Evolutionary conservation across 1,140 invertebrate species (phyloP).

Genomic region (Rhysida immarginata): DNA sequence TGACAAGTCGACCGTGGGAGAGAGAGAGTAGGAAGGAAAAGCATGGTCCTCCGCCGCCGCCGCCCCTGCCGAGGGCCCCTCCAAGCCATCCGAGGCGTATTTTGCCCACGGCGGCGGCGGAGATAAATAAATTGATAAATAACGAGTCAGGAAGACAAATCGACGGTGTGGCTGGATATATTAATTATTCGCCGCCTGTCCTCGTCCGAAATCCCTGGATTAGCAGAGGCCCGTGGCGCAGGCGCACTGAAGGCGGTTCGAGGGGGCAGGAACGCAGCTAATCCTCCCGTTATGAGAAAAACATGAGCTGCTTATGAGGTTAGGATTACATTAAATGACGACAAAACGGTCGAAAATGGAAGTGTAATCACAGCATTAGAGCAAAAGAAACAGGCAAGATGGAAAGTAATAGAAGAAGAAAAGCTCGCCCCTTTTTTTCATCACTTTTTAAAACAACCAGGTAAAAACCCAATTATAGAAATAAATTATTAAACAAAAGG

Average conservation of each 20-base stretch:
- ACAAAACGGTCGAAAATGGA: conserved; percentile 2
- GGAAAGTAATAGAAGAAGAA: too few relatives aligned
- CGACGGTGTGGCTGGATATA: background rate
- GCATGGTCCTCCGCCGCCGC: too few relatives aligned
- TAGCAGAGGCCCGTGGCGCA: background rate
- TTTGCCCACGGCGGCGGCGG: too few relatives aligned
- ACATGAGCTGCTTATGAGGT: background rate
- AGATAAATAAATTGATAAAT: conserved; percentile 6
- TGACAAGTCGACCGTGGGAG: too few relatives aligned
- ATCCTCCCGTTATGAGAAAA: conserved; percentile 2
- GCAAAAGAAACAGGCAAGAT: too few relatives aligned
- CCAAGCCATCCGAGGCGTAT: too few relatives aligned
- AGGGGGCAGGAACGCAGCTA: background rate
- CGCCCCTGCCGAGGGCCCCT: too few relatives aligned
- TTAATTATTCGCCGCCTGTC: conserved; percentile 2
- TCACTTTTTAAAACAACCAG: too few relatives aligned
- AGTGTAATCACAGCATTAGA: background rate
- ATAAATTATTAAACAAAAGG: too few relatives aligned
- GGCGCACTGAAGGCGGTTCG: background rate
- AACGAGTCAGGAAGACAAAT: conserved; percentile 1
- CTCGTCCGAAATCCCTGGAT: background rate
- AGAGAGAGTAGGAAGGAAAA: too few relatives aligned
- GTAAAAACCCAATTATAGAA: too few relatives aligned
- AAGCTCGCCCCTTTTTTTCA: too few relatives aligned
- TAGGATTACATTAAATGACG: background rate